Percentiles rank a stretch among this genome's conserved stretches.
These are phyloP conservation scores for Parazoanthus darwini DNA, from an alignment of 92 coral and sea anemone species.

Conservation along the genomic window DNA sequence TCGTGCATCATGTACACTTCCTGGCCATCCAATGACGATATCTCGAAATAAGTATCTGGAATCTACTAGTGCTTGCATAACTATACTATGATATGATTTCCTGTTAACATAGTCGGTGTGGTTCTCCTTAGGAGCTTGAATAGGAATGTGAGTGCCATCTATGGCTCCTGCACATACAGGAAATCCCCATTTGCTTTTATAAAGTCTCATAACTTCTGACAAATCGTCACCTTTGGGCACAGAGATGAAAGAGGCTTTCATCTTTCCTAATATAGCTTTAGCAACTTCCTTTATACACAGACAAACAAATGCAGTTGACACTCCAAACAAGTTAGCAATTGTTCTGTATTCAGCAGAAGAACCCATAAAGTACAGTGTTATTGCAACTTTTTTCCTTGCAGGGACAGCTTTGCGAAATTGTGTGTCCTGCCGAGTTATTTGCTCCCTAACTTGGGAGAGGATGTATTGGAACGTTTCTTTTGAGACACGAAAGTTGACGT, in stretches of 20 bases:
- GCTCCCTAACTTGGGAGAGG: not conserved
- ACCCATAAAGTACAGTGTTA: slow-evolving; percentile 61
- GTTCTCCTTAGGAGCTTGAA: slow-evolving; percentile 41
- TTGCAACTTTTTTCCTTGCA: slow-evolving; percentile 46
- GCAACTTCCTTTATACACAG: slow-evolving; percentile 54
- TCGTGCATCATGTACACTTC: slow-evolving; percentile 64
- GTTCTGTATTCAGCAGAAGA: slow-evolving; percentile 62
- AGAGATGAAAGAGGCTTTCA: slow-evolving; percentile 18
- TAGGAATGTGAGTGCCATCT: slow-evolving; percentile 42
- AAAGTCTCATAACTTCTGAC: slow-evolving; percentile 30
- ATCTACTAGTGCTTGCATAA: slow-evolving; percentile 45
- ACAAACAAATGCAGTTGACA: slow-evolving; percentile 62
- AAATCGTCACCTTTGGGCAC: slow-evolving; percentile 42
- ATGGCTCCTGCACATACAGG: slow-evolving; percentile 48
- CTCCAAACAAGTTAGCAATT: slow-evolving; percentile 62
- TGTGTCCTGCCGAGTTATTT: slow-evolving; percentile 54
- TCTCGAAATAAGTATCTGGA: slow-evolving; percentile 38
- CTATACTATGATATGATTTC: slow-evolving; percentile 34
- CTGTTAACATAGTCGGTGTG: slow-evolving; percentile 48
- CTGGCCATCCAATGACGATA: slow-evolving; percentile 53
- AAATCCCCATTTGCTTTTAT: slow-evolving; percentile 47
- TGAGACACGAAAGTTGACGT: slow-evolving; percentile 29
- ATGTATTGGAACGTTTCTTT: slow-evolving; percentile 19
- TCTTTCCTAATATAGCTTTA: slow-evolving; percentile 37
- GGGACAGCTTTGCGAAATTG: slow-evolving; percentile 55